Evolutionary conservation across 2,888 invertebrate genomes (phyloP).

Genomic region (Caenorhabditis japonica): DNA sequence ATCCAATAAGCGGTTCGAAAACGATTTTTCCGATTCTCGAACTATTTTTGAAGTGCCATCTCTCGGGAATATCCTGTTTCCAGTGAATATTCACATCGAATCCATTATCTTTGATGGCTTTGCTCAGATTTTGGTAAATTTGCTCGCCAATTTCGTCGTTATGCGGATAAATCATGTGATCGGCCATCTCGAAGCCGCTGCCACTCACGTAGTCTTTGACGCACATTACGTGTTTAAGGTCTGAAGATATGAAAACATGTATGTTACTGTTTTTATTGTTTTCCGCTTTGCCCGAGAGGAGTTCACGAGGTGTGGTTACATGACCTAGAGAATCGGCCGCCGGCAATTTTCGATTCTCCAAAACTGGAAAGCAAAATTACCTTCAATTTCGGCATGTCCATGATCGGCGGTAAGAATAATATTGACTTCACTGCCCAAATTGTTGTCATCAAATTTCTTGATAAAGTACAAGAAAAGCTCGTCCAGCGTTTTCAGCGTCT

Average conservation of each 20-base stretch:
- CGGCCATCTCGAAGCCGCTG: conserved; percentile 59
- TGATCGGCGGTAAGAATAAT: conserved; percentile 79
- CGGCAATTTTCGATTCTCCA: too few relatives aligned
- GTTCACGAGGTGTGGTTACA: too few relatives aligned
- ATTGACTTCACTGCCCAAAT: conserved; percentile 76
- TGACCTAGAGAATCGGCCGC: too few relatives aligned
- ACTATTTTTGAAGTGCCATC: conserved; percentile 83
- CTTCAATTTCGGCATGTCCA: conserved; percentile 76
- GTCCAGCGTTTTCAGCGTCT: conserved; percentile 76
- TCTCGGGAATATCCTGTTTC: conserved; percentile 80
- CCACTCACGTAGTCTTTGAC: conserved; percentile 57
- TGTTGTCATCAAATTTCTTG: conserved; percentile 55
- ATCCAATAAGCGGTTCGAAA: conserved; percentile 78
- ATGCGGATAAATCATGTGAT: conserved; percentile 71
- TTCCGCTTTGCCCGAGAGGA: too few relatives aligned
- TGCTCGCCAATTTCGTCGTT: conserved; percentile 40
- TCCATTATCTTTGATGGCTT: conserved; percentile 49
- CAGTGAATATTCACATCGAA: conserved; percentile 59
- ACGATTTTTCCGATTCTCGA: conserved; percentile 79
- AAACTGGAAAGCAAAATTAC: conserved; percentile 1
- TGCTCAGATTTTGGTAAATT: conserved; percentile 55
- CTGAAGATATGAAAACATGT: too few relatives aligned
- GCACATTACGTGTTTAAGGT: conserved; percentile 64
- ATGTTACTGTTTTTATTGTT: too few relatives aligned
- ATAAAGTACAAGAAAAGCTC: conserved; percentile 77